Evolutionary conservation across 2,113 vertebrate genomes (phyloP).

Genomic region (Oceanodroma tethys): DNA sequence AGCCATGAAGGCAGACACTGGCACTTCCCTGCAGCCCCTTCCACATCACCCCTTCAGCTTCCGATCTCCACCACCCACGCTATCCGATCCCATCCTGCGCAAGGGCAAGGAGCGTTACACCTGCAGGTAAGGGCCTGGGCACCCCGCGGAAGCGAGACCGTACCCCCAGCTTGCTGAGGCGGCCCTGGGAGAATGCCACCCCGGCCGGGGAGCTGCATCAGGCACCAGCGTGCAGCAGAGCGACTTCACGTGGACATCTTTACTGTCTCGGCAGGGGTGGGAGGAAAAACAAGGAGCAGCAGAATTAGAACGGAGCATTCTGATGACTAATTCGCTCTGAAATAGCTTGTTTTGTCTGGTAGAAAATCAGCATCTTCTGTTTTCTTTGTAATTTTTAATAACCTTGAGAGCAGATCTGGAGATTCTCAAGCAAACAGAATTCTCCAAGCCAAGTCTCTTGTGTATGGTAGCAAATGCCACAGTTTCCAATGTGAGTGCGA

Average conservation of each 20-base stretch:
- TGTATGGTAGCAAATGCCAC: background rate
- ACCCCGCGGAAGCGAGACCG: fast-evolving
- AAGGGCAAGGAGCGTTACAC: conserved; percentile 99
- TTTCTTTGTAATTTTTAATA: conserved; percentile 55
- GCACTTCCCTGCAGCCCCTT: conserved; percentile 88
- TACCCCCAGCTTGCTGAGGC: background rate
- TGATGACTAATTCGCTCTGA: conserved; percentile 47
- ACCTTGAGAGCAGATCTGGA: conserved; percentile 40
- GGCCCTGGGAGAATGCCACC: background rate
- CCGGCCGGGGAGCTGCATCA: fast-evolving
- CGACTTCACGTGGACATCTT: fast-evolving
- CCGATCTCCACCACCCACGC: conserved; percentile 90
- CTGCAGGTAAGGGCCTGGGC: conserved; percentile 82
- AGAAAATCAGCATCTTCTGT: conserved; percentile 39
- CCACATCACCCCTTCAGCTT: conserved; percentile 96
- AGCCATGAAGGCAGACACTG: conserved; percentile 87
- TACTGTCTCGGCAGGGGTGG: background rate
- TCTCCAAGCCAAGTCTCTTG: background rate
- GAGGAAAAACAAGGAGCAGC: background rate
- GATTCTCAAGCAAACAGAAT: conserved; percentile 11
- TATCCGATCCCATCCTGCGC: conserved; percentile 96
- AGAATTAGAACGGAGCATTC: background rate
- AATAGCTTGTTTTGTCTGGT: conserved; percentile 64
- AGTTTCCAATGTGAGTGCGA: fast-evolving
- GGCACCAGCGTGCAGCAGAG: fast-evolving